phyloP scores from a whole-genome alignment of 2,113 vertebrate species.

The Callipepla squamata region DNA sequence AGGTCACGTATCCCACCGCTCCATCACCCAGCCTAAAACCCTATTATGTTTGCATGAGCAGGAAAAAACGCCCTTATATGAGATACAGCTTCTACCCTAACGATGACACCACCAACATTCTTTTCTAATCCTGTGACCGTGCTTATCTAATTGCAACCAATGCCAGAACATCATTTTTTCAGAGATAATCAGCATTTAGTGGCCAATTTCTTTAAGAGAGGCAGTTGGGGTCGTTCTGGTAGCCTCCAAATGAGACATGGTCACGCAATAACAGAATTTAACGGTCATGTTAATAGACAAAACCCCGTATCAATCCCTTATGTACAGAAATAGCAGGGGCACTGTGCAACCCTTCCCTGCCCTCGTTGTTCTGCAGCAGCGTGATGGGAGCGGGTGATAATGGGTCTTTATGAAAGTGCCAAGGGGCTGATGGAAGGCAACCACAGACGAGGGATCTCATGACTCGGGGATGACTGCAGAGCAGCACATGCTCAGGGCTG shows the following conservation, averaged over 20 bases:
- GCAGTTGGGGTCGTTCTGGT: background rate
- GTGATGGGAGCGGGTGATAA: background rate
- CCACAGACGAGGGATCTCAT: background rate
- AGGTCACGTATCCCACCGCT: accelerated
- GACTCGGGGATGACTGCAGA: background rate
- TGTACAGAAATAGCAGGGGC: background rate
- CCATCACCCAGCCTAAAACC: background rate
- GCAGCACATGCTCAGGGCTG: background rate
- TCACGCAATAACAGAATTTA: background rate
- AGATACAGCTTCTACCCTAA: background rate
- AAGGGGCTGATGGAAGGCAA: background rate
- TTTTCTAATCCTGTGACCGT: background rate
- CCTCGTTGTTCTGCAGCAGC: background rate
- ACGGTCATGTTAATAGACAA: background rate
- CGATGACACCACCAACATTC: background rate
- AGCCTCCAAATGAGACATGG: background rate
- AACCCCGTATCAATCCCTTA: background rate
- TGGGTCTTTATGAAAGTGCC: background rate
- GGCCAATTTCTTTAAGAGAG: background rate
- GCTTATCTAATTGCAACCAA: background rate
- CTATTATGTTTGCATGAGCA: accelerated
- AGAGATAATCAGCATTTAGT: accelerated
- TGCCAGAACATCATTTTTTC: background rate
- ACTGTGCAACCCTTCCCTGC: background rate
- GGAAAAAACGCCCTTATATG: background rate